Conservation (phyloP, 2,888 invertebrate genomes). For the Eristalinus aeneus region DNA sequence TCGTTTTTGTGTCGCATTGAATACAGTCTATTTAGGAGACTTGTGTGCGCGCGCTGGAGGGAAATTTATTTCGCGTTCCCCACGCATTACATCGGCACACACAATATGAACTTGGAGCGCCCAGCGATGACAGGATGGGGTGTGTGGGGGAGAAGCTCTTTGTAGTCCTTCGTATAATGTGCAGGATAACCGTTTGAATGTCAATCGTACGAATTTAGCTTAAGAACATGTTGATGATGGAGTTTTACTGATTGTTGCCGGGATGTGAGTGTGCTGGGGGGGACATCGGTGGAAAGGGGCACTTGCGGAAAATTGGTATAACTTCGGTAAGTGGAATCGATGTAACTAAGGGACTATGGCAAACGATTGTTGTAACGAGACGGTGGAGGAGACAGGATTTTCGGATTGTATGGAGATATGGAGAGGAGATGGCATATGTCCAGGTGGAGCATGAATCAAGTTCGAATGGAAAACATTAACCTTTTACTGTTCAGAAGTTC, state of each 20-base stretch:
- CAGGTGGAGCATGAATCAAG: too few species aligned
- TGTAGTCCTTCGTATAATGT: slow-evolving; percentile 21
- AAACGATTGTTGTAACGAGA: background rate
- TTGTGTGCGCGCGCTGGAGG: slow-evolving; percentile 18
- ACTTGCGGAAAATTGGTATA: slow-evolving; percentile 3
- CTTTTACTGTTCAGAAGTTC: too few species aligned
- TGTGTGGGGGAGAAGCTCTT: background rate
- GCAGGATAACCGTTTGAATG: slow-evolving; percentile 33
- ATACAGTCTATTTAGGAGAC: background rate
- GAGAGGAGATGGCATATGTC: background rate
- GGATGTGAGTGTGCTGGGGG: background rate
- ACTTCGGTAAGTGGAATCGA: background rate
- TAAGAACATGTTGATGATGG: slow-evolving; percentile 7
- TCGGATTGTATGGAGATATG: too few species aligned
- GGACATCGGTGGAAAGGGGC: background rate
- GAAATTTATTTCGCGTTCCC: slow-evolving; percentile 19
- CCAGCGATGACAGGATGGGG: slow-evolving; percentile 10
- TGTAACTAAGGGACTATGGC: background rate
- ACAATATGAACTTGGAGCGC: slow-evolving; percentile 11
- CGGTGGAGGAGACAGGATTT: background rate
- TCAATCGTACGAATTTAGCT: slow-evolving; percentile 35
- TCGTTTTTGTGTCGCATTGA: slow-evolving; percentile 1
- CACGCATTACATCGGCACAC: background rate
- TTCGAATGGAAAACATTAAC: too few species aligned
- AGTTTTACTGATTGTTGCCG: background rate